Conservation (phyloP, 2,888 invertebrate species). For the Agrenia bidenticulata region DNA sequence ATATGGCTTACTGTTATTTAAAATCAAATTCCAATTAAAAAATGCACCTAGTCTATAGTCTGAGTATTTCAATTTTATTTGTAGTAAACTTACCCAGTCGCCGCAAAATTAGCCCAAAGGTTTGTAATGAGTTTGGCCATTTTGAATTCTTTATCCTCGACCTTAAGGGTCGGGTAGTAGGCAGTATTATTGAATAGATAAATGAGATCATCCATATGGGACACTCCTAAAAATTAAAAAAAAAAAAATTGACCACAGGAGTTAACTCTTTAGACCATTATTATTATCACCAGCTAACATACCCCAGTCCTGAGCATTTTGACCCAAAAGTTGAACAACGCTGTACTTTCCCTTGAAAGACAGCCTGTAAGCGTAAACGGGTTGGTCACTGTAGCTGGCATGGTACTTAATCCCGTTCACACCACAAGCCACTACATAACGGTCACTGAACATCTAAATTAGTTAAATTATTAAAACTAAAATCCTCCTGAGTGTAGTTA, state of each 20-base stretch:
- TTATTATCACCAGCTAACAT: neutral
- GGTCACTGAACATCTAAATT: conserved; percentile 46
- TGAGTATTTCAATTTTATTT: no score
- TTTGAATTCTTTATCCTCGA: conserved; percentile 42
- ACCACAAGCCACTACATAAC: conserved; percentile 45
- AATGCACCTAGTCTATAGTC: neutral
- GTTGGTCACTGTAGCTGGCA: conserved; percentile 32
- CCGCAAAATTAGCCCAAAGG: conserved; percentile 50
- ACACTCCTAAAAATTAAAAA: no score
- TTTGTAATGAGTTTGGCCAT: conserved; percentile 38
- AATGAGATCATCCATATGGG: conserved; percentile 49
- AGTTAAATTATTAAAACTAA: no score
- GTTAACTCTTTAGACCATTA: conserved; percentile 16
- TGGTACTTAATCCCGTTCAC: conserved; percentile 48
- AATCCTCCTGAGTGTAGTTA: no score
- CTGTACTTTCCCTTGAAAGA: conserved; percentile 45
- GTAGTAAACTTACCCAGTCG: conserved; percentile 44
- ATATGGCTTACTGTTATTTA: conserved; percentile 30
- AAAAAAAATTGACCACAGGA: no score
- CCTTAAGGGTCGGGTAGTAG: conserved; percentile 40
- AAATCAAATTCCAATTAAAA: no score
- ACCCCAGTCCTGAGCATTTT: conserved; percentile 50
- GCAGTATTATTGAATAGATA: conserved; percentile 48
- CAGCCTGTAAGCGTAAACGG: conserved; percentile 48
- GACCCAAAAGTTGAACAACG: conserved; percentile 43